Conservation (phyloP, 2,888 invertebrate genomes). For the Tipula lateralis region DNA sequence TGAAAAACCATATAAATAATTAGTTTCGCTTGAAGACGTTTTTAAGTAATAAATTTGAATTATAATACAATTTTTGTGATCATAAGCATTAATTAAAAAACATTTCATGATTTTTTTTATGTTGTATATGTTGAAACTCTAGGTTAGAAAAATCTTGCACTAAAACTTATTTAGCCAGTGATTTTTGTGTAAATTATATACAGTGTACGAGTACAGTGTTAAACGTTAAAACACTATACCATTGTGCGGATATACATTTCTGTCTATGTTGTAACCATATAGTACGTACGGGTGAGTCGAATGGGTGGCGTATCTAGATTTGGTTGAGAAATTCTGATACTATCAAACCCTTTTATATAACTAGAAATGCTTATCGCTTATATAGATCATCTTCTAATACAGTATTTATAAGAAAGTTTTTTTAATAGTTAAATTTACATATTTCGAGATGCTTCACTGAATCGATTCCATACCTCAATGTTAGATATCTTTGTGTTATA, state of each 20-base stretch:
- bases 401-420: background rate
- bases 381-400: background rate
- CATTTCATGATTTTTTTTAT: background rate
- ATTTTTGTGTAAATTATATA: background rate
- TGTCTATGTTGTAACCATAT: no score
- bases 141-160: background rate
- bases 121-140: background rate
- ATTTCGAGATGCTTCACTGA: conserved; percentile 7
- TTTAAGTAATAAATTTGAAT: background rate
- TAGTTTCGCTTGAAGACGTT: background rate
- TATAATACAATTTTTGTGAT: background rate
- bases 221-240: background rate
- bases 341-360: background rate
- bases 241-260: background rate
- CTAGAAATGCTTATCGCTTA: background rate
- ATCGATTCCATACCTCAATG: background rate
- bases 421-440: background rate
- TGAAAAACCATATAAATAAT: background rate
- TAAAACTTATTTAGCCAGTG: background rate
- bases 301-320: background rate
- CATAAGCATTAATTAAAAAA: conserved; percentile 24
- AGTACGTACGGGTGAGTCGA: background rate
- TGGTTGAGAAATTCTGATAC: background rate
- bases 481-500: background rate
- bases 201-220: background rate